Percentiles rank a stretch among this genome's conserved stretches.
phyloP scores from a whole-genome alignment of 2,113 vertebrate genomes.

The Heterochromis multidens region DNA sequence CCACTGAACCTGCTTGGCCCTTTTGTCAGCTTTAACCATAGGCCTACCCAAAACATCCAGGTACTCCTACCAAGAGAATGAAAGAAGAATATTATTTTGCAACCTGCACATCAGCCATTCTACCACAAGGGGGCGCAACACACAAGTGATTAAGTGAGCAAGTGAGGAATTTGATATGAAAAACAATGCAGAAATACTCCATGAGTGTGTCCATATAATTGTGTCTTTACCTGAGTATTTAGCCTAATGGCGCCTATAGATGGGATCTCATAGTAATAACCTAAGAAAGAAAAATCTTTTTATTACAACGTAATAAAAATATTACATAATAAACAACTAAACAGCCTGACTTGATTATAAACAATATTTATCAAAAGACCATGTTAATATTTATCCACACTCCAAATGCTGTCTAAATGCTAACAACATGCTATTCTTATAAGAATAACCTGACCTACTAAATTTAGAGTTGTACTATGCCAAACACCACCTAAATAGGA shows the following conservation, averaged over 20 bases:
- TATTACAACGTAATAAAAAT: too few species aligned
- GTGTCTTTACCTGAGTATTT: slow-evolving; percentile 88
- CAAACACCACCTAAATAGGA: too few species aligned
- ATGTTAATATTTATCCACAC: background rate
- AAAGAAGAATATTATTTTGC: background rate
- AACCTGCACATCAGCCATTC: background rate
- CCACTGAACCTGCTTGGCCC: slow-evolving; percentile 93
- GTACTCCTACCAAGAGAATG: slow-evolving; percentile 83
- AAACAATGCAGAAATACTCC: background rate
- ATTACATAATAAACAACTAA: too few species aligned
- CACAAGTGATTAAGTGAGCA: background rate
- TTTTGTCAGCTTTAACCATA: slow-evolving; percentile 88
- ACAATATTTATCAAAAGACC: background rate
- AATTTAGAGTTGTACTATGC: background rate
- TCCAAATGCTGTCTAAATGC: background rate
- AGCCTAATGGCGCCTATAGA: slow-evolving; percentile 96
- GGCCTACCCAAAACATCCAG: slow-evolving; percentile 95
- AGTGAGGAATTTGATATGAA: background rate
- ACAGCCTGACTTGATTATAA: too few species aligned
- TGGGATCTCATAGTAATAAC: slow-evolving; percentile 97
- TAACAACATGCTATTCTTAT: background rate
- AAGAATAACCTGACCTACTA: background rate
- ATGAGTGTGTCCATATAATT: background rate
- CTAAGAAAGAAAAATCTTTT: slow-evolving; percentile 67
- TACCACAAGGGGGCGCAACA: slow-evolving; percentile 46